These are phyloP conservation scores for Thalassoma bifasciatum DNA, from an alignment of 2,113 vertebrate species.

Conservation along the genomic window DNA sequence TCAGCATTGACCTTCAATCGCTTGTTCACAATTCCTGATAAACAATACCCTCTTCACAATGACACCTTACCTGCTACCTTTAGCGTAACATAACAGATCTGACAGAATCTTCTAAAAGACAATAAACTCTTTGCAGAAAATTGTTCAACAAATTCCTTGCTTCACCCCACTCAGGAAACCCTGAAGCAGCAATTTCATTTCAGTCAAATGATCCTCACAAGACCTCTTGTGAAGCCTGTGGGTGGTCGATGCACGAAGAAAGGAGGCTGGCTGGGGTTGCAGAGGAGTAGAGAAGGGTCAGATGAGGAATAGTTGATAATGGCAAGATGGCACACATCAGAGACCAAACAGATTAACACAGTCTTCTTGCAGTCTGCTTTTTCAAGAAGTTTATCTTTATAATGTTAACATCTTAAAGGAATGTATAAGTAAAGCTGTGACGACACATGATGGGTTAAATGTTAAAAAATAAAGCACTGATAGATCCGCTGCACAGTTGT, in stretches of 20 bases:
- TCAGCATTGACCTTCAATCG: neutral
- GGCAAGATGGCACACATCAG: constrained; percentile 1
- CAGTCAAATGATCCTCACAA: constrained; percentile 79
- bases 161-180: constrained; percentile 42
- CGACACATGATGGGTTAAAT: constrained; percentile 14
- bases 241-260: constrained; percentile 36
- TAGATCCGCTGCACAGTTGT: constrained; percentile 31
- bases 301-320: constrained; percentile 39
- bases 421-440: constrained; percentile 7
- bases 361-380: constrained; percentile 35
- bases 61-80: constrained; percentile 12
- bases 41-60: too few relatives aligned
- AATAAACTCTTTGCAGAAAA: constrained; percentile 41
- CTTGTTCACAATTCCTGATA: neutral
- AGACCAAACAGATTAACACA: constrained; percentile 2
- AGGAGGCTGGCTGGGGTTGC: constrained; percentile 24
- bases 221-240: constrained; percentile 59
- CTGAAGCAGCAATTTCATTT: constrained; percentile 64
- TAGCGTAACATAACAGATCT: constrained; percentile 42
- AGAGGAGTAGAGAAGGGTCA: constrained; percentile 44
- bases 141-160: constrained; percentile 55
- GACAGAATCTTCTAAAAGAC: constrained; percentile 36
- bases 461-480: constrained; percentile 29
- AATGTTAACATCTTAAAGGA: constrained; percentile 21
- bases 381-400: constrained; percentile 44